Percentiles rank a stretch among this genome's conserved stretches.
These are phyloP conservation scores for Cetonia aurata DNA, from an alignment of 2,888 invertebrate species.

Conservation along the genomic window DNA sequence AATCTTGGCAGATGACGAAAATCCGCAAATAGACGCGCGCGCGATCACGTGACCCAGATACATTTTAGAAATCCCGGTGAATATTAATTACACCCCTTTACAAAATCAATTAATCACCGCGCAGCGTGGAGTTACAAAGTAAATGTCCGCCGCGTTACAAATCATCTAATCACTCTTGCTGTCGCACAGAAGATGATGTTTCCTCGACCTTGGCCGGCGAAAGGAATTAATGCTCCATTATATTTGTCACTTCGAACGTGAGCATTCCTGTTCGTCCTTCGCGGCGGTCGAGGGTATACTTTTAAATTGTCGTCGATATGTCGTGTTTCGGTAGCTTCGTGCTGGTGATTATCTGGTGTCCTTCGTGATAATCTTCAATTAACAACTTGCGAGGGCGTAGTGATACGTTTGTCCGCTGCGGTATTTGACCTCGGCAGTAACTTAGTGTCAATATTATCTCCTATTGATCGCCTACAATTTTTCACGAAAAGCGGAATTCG, in stretches of 20 bases:
- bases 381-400: not conserved
- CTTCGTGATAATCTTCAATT: slow-evolving; percentile 1
- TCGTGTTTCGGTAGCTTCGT: not conserved
- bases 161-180: slow-evolving; percentile 16
- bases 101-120: slow-evolving; percentile 30
- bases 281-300: not conserved
- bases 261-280: not conserved
- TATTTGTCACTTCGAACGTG: slow-evolving; percentile 1
- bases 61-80: slow-evolving; percentile 20
- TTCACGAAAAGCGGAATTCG: slow-evolving; percentile 4
- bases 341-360: not conserved
- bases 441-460: slow-evolving; percentile 15
- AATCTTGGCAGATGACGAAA: slow-evolving; percentile 1
- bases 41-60: slow-evolving; percentile 19
- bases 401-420: not conserved
- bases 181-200: slow-evolving; percentile 15
- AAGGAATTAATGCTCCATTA: slow-evolving; percentile 3
- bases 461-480: slow-evolving; percentile 2
- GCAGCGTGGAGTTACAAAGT: slow-evolving; percentile 9
- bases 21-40: slow-evolving; percentile 9
- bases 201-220: slow-evolving; percentile 3
- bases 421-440: not conserved
- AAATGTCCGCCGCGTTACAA: slow-evolving; percentile 21
- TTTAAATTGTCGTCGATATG: not conserved
- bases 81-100: slow-evolving; percentile 26